Evolutionary conservation across 2,113 vertebrate genomes (phyloP).

Genomic region (Saguinus midas): DNA sequence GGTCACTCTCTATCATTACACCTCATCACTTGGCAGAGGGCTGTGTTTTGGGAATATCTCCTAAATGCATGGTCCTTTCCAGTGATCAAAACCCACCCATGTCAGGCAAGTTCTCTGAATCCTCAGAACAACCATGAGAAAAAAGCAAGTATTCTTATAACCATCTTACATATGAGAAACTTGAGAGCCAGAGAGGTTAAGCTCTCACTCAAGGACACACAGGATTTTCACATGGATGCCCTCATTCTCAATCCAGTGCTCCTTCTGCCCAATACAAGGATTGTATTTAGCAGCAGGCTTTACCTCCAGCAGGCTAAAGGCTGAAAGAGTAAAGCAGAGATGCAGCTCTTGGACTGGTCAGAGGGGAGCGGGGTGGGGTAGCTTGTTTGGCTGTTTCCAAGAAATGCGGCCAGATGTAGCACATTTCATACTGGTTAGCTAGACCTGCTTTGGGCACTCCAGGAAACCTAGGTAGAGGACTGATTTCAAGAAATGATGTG

Average conservation of each 20-base stretch:
- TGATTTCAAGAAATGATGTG: not conserved
- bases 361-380: not conserved
- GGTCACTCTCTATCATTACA: conserved; percentile 60
- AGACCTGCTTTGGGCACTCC: not conserved
- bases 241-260: not conserved
- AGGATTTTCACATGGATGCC: not conserved
- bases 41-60: not conserved
- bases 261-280: not conserved
- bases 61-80: not conserved
- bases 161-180: not conserved
- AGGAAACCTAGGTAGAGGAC: not conserved
- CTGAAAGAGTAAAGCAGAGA: not conserved
- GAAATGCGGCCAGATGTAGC: not conserved
- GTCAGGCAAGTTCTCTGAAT: not conserved
- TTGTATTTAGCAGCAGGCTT: no score
- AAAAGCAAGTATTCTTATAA: not conserved
- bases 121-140: not conserved
- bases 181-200: not conserved
- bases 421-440: not conserved
- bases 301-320: not conserved
- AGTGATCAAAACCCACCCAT: not conserved
- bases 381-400: not conserved
- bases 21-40: not conserved
- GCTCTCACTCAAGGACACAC: not conserved
- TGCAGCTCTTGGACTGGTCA: not conserved